Evolutionary conservation across 2,888 invertebrate genomes (phyloP).

Genomic region (Encarsia formosa): DNA sequence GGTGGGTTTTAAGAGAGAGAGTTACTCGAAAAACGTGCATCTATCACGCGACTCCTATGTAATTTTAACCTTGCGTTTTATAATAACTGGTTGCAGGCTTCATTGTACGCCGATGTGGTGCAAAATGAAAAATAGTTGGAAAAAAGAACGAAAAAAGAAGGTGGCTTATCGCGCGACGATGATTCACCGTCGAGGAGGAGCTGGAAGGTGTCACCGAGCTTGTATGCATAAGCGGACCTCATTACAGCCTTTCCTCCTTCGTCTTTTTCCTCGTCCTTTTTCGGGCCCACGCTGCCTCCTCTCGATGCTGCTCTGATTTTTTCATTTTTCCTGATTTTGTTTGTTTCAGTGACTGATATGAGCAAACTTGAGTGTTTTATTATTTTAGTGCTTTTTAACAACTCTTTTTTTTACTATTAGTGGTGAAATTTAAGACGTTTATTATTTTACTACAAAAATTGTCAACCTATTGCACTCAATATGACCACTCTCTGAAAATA

Average conservation of each 20-base stretch:
- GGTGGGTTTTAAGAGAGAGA: no score
- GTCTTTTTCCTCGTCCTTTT: conserved; percentile 2
- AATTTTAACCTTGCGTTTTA: conserved; percentile 36
- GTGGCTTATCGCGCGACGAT: conserved; percentile 37
- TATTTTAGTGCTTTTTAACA: no score
- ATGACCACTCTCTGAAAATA: no score
- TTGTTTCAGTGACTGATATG: no score
- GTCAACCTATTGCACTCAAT: no score
- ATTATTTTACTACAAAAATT: no score
- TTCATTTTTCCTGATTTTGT: no score
- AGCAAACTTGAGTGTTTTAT: no score
- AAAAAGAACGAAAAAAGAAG: conserved; percentile 3
- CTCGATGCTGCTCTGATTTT: no score
- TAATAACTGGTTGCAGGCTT: conserved; percentile 35
- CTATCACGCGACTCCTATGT: conserved; percentile 25
- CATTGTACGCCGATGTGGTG: conserved; percentile 29
- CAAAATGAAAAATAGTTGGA: neutral
- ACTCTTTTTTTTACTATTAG: no score
- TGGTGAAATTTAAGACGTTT: no score
- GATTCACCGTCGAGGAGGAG: conserved; percentile 41
- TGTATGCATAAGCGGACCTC: conserved; percentile 44
- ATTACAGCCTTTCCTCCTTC: conserved; percentile 31
- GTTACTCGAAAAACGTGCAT: no score
- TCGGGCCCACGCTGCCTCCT: conserved; percentile 18
- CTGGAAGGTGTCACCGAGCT: conserved; percentile 46